phyloP scores from a whole-genome alignment of 2,797 vertebrate genomes.

The Peromyscus melanophrys region DNA sequence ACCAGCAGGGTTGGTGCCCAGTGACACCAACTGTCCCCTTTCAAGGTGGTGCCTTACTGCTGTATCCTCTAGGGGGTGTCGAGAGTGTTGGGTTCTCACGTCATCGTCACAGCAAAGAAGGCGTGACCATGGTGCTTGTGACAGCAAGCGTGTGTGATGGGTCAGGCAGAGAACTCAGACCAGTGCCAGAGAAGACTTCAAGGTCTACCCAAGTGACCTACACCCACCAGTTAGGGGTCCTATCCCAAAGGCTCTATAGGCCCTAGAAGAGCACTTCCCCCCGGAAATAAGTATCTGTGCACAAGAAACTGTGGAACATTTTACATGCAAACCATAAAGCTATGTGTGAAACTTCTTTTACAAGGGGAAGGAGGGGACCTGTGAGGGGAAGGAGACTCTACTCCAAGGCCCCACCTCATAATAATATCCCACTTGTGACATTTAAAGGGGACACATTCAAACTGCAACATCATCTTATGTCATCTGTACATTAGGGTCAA shows the following conservation, averaged over 20 bases:
- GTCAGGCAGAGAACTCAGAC: not conserved
- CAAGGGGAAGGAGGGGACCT: not conserved
- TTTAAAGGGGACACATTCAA: constrained; percentile 3
- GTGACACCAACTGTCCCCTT: not conserved
- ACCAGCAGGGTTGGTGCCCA: not conserved
- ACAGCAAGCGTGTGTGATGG: not conserved
- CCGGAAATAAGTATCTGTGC: not conserved
- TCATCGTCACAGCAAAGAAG: not conserved
- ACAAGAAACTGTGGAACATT: not conserved
- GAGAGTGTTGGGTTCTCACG: not conserved
- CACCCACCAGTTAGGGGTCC: not conserved
- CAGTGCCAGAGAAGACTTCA: not conserved
- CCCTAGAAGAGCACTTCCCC: no score
- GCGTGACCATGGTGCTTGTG: not conserved
- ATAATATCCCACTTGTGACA: not conserved
- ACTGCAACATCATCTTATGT: not conserved
- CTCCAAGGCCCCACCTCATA: not conserved
- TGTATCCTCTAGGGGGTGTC: no score
- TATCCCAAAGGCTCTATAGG: not conserved
- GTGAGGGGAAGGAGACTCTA: not conserved
- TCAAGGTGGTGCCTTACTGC: not conserved
- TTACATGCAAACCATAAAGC: not conserved
- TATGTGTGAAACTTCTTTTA: not conserved
- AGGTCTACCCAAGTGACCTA: not conserved
- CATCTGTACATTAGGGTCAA: not conserved